These are phyloP conservation scores for Sardinella longiceps DNA, from an alignment of 2,797 vertebrate species.

Conservation along the genomic window DNA sequence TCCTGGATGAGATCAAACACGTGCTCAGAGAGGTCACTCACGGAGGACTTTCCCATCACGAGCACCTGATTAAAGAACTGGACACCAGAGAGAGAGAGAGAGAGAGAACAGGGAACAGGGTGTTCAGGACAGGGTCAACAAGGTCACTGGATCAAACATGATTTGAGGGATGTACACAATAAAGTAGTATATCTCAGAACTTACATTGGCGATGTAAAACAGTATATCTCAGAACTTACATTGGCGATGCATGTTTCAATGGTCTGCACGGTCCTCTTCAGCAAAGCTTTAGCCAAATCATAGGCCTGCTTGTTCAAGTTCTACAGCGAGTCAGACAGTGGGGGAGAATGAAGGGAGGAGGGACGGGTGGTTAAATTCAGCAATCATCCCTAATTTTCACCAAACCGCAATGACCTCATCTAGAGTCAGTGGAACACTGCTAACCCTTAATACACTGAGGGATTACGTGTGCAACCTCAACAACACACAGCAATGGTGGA, in stretches of 20 bases:
- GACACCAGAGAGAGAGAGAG: slow-evolving; percentile 37
- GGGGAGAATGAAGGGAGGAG: neutral
- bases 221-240: too few species aligned
- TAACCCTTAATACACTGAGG: neutral
- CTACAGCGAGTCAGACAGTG: slow-evolving; percentile 66
- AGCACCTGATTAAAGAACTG: slow-evolving; percentile 99
- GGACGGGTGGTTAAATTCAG: neutral
- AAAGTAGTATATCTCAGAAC: too few species aligned
- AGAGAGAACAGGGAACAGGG: neutral
- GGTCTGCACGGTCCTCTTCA: slow-evolving; percentile 97
- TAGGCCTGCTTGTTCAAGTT: slow-evolving; percentile 99
- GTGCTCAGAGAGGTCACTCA: slow-evolving; percentile 97
- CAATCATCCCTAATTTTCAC: neutral
- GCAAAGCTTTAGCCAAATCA: slow-evolving; percentile 93
- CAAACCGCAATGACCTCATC: neutral
- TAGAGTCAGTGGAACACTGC: neutral
- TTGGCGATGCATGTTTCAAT: slow-evolving; percentile 98
- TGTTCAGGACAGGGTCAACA: neutral
- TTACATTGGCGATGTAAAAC: slow-evolving; percentile 96
- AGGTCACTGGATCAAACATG: neutral
- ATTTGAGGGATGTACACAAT: neutral
- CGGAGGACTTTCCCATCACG: slow-evolving; percentile 97
- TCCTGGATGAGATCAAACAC: slow-evolving; percentile 99
- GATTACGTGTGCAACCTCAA: neutral
- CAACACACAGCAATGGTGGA: neutral